These are phyloP conservation scores for Spisula subtruncata DNA, from an alignment of 2,888 invertebrate genomes.

Conservation along the genomic window DNA sequence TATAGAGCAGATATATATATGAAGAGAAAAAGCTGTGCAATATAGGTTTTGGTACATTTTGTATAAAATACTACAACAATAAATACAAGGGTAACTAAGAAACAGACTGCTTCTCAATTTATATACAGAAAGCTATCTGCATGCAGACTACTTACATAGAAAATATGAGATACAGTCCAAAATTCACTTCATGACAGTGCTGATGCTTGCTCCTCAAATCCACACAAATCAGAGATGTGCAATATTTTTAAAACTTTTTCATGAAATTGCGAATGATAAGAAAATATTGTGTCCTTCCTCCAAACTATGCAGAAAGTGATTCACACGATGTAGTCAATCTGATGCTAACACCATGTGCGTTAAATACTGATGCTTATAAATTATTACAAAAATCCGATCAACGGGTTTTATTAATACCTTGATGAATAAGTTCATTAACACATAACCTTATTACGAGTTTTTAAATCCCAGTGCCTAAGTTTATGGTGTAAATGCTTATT, in stretches of 20 bases:
- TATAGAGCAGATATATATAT: not conserved
- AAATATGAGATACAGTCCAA: conserved; percentile 61
- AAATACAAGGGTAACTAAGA: conserved; percentile 34
- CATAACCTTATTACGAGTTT: conserved; percentile 41
- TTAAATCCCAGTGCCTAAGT: conserved; percentile 22
- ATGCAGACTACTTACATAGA: conserved; percentile 69
- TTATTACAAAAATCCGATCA: conserved; percentile 19
- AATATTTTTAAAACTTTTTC: conserved; percentile 35
- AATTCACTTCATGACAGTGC: conserved; percentile 74
- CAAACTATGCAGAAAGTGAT: conserved; percentile 34
- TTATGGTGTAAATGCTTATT: conserved; percentile 49
- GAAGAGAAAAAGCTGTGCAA: conserved; percentile 41
- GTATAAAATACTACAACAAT: conserved; percentile 36
- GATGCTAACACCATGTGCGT: conserved; percentile 1
- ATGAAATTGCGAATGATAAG: conserved; percentile 26
- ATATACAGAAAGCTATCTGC: conserved; percentile 44
- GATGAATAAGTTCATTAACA: not conserved
- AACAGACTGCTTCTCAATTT: conserved; percentile 38
- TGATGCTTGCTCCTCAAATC: conserved; percentile 45
- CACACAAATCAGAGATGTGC: conserved; percentile 37
- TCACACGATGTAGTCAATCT: conserved; percentile 24
- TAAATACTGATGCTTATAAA: not conserved
- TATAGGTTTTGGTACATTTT: conserved; percentile 32
- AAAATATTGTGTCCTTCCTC: conserved; percentile 53
- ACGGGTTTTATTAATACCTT: not conserved